A percentile compares a stretch with the other conserved stretches of the same genome.
phyloP scores from a whole-genome alignment of 1,140 invertebrate species.

The Temnothorax longispinosus region DNA sequence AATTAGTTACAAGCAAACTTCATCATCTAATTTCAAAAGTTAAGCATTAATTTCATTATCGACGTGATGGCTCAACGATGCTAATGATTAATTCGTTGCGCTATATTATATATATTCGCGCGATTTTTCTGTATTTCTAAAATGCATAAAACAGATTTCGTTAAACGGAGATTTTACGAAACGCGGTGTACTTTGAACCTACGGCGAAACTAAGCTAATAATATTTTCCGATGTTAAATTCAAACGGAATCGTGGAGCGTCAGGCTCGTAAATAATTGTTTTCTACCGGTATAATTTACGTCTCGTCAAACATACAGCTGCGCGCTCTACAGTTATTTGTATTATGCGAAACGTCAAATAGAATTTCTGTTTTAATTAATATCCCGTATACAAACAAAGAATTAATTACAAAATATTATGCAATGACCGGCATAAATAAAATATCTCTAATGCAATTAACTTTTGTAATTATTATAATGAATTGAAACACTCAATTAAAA shows the following conservation, averaged over 20 bases:
- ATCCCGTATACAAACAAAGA: conserved; percentile 7
- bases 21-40: neutral
- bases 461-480: conserved; percentile 6
- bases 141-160: conserved; percentile 39
- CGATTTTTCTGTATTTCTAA: conserved; percentile 11
- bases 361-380: conserved; percentile 60
- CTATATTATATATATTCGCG: neutral
- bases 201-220: conserved; percentile 26
- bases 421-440: conserved; percentile 46
- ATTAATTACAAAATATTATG: conserved; percentile 43
- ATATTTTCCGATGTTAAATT: conserved; percentile 52
- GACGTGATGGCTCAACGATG: neutral
- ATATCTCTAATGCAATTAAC: conserved; percentile 1
- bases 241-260: conserved; percentile 49
- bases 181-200: conserved; percentile 22
- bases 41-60: conserved; percentile 12
- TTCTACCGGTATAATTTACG: conserved; percentile 41
- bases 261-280: conserved; percentile 59
- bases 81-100: neutral
- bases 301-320: conserved; percentile 55
- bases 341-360: conserved; percentile 49
- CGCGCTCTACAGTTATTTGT: conserved; percentile 42
- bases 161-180: conserved; percentile 28
- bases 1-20: conserved; percentile 25
- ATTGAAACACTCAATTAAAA: neutral